Evolutionary conservation across 92 coral and sea anemone genomes (phyloP).

Genomic region (Epizoanthus illoricatus): DNA sequence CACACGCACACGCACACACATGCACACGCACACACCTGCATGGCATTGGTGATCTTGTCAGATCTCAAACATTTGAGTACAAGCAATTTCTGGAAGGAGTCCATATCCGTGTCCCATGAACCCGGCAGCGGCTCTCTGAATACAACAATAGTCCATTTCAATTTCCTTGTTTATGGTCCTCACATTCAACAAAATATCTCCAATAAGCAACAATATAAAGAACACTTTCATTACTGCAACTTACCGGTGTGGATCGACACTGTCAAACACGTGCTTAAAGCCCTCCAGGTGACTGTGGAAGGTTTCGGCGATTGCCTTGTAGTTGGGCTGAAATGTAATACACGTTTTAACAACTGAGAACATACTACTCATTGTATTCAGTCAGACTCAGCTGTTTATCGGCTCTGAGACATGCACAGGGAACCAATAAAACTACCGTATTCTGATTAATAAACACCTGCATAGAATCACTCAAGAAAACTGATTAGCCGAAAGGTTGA

Average conservation of each 20-base stretch:
- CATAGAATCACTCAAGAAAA: too few relatives aligned
- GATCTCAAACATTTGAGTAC: conserved; percentile 90
- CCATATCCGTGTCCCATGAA: conserved; percentile 87
- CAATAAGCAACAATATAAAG: not conserved
- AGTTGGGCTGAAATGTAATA: conserved; percentile 58
- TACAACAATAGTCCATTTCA: not conserved
- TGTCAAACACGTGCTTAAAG: conserved; percentile 86
- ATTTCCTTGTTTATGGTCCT: not conserved
- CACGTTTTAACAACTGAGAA: not conserved
- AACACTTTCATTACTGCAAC: not conserved
- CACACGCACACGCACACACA: not conserved
- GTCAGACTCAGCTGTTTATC: not conserved
- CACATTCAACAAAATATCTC: not conserved
- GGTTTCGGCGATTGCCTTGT: conserved; percentile 85
- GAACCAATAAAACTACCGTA: too few relatives aligned
- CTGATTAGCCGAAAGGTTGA: too few relatives aligned
- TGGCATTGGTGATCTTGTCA: conserved; percentile 95
- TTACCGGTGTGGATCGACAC: conserved; percentile 95
- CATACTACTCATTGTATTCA: not conserved
- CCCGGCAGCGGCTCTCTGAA: conserved; percentile 89
- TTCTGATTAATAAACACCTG: too few relatives aligned
- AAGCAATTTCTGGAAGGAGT: conserved; percentile 85
- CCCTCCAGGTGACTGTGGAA: conserved; percentile 72
- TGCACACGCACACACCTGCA: conserved; percentile 68
- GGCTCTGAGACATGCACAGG: too few relatives aligned